Conservation (phyloP, 2,113 vertebrate genomes). For the Himantopus leucocephalus region DNA sequence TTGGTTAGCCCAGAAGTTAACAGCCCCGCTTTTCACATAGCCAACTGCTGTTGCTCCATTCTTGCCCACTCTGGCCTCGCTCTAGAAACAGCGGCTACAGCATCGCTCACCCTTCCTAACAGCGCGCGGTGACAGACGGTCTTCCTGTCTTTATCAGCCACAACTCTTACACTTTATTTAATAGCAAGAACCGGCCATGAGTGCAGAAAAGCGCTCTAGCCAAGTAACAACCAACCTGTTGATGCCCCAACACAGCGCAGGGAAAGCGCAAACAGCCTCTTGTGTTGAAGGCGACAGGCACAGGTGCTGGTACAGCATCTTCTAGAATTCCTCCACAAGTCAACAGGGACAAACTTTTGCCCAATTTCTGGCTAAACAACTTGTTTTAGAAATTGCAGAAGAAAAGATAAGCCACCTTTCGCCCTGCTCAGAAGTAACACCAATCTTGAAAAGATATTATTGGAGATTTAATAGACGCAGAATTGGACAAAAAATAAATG, state of each 20-base stretch:
- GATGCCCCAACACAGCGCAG: not conserved
- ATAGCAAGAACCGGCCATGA: not conserved
- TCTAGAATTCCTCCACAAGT: fast-evolving
- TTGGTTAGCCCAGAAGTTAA: not conserved
- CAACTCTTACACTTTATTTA: not conserved
- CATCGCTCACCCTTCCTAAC: not conserved
- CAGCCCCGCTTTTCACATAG: not conserved
- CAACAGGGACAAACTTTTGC: not conserved
- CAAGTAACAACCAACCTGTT: not conserved
- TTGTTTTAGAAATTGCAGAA: not conserved
- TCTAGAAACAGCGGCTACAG: not conserved
- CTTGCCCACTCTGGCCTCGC: not conserved
- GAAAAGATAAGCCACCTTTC: not conserved
- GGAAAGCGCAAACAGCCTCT: not conserved
- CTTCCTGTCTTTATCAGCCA: not conserved
- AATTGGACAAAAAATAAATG: not conserved
- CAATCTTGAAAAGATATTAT: not conserved
- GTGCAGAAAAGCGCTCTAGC: not conserved
- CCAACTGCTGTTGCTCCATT: not conserved
- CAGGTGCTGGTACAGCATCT: not conserved
- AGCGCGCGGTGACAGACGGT: not conserved
- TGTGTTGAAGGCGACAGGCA: not conserved
- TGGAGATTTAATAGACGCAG: not conserved
- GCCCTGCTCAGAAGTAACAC: not conserved
- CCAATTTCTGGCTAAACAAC: not conserved